Evolutionary conservation across 2,797 vertebrate species (phyloP).

Genomic region (Atherinosoma microstoma): DNA sequence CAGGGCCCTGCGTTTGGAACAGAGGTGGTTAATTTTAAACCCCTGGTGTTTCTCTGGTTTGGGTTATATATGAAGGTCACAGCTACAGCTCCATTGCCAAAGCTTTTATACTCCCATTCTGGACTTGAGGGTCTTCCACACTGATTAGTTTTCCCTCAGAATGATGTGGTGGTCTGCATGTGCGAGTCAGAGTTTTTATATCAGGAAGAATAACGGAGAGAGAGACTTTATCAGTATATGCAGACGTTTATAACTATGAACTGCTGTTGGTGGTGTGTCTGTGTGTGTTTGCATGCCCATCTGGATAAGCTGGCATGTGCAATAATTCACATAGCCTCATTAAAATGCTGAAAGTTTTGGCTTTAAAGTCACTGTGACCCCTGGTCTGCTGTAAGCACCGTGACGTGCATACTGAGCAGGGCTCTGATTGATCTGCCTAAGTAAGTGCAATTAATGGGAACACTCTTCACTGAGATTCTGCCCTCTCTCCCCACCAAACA

Average conservation of each 20-base stretch:
- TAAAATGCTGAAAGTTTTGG: constrained; percentile 79
- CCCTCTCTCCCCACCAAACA: constrained; percentile 22
- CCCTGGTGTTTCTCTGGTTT: constrained; percentile 44
- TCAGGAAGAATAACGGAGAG: not conserved
- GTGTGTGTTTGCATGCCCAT: constrained; percentile 40
- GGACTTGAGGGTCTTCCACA: constrained; percentile 63
- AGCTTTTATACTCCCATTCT: constrained; percentile 46
- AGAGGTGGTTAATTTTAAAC: constrained; percentile 47
- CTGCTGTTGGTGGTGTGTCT: not conserved
- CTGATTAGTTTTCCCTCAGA: constrained; percentile 74
- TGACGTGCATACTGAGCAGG: constrained; percentile 75
- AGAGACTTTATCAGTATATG: constrained; percentile 15
- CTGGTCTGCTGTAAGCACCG: constrained; percentile 46
- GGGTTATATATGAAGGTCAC: constrained; percentile 71
- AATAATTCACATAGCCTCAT: constrained; percentile 77
- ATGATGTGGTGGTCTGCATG: constrained; percentile 26
- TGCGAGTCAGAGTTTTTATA: not conserved
- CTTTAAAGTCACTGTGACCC: constrained; percentile 79
- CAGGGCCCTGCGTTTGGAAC: constrained; percentile 26
- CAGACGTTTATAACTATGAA: constrained; percentile 17
- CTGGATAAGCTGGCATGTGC: constrained; percentile 36
- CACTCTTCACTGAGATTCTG: constrained; percentile 48
- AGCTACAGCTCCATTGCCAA: constrained; percentile 34
- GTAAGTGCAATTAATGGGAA: constrained; percentile 79
- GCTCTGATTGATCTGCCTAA: constrained; percentile 78